A percentile compares a stretch with the other conserved stretches of the same genome.
Evolutionary conservation across 2,888 invertebrate species (phyloP).

Genomic region (Tachystola acroxantha): DNA sequence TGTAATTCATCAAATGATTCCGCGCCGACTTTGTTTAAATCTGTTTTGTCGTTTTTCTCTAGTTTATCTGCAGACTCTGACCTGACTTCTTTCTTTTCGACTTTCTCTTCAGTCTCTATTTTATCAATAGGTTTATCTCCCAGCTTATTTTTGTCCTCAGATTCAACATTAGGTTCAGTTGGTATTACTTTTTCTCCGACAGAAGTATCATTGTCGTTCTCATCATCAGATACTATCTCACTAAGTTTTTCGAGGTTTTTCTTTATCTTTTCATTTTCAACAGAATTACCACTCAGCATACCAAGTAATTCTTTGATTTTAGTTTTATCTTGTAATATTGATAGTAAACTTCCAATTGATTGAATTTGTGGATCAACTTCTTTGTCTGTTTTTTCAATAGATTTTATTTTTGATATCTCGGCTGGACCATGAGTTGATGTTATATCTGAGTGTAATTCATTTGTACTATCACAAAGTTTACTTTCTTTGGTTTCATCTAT

Average conservation of each 20-base stretch:
- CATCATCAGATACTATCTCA: conserved; percentile 74
- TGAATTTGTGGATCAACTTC: conserved; percentile 28
- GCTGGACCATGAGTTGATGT: conserved; percentile 39
- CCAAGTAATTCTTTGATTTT: conserved; percentile 69
- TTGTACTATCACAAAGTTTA: conserved; percentile 34
- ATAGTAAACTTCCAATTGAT: conserved; percentile 50
- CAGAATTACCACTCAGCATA: conserved; percentile 54
- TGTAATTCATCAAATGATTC: too few relatives aligned
- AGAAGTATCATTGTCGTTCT: conserved; percentile 32
- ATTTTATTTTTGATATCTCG: conserved; percentile 20
- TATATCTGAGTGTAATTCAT: conserved; percentile 41
- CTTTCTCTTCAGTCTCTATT: too few relatives aligned
- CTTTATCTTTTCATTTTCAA: conserved; percentile 69
- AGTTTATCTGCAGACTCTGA: too few relatives aligned
- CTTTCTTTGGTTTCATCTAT: conserved; percentile 21
- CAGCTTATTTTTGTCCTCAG: too few relatives aligned
- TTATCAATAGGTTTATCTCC: too few relatives aligned
- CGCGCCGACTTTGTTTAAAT: too few relatives aligned
- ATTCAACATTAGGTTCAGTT: background rate
- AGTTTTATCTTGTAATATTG: conserved; percentile 63
- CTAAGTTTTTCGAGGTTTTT: conserved; percentile 78
- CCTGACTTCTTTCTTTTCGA: too few relatives aligned
- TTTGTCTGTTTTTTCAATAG: conserved; percentile 20
- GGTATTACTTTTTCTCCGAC: background rate
- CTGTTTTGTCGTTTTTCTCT: too few relatives aligned